phyloP scores from a whole-genome alignment of 2,113 vertebrate genomes.

The Dromaius novaehollandiae region DNA sequence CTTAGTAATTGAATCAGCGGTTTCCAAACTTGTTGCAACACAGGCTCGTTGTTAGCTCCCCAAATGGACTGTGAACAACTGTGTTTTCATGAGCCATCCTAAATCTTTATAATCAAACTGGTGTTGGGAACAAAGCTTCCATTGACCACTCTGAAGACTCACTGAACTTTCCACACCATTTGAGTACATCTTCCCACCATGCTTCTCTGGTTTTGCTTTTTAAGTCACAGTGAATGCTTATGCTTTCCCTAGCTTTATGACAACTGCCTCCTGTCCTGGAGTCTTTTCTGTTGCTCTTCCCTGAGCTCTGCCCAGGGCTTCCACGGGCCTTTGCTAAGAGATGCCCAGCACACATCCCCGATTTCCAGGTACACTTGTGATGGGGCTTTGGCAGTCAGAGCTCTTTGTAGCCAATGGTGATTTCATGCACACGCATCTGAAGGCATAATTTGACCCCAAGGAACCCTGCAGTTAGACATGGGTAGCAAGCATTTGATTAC shows the following conservation, averaged over 20 bases:
- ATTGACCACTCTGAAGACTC: background rate
- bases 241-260: background rate
- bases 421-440: background rate
- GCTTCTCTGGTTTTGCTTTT: background rate
- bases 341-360: background rate
- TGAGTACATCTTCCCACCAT: background rate
- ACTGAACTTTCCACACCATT: background rate
- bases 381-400: background rate
- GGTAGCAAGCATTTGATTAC: slow-evolving; percentile 2
- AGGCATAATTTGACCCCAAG: background rate
- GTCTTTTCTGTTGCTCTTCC: background rate
- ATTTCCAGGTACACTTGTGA: background rate
- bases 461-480: background rate
- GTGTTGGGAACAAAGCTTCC: slow-evolving; percentile 8
- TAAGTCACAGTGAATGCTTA: background rate
- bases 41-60: background rate
- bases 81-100: slow-evolving; percentile 49
- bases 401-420: background rate
- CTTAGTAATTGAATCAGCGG: background rate
- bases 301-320: background rate
- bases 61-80: slow-evolving; percentile 30
- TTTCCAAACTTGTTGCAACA: slow-evolving; percentile 45
- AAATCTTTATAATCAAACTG: slow-evolving; percentile 43
- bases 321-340: background rate
- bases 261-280: background rate